Evolutionary conservation across 2,113 vertebrate genomes (phyloP), one percentile per base, ranked within the genome.

Genomic region (Tichodroma muraria): DNA sequence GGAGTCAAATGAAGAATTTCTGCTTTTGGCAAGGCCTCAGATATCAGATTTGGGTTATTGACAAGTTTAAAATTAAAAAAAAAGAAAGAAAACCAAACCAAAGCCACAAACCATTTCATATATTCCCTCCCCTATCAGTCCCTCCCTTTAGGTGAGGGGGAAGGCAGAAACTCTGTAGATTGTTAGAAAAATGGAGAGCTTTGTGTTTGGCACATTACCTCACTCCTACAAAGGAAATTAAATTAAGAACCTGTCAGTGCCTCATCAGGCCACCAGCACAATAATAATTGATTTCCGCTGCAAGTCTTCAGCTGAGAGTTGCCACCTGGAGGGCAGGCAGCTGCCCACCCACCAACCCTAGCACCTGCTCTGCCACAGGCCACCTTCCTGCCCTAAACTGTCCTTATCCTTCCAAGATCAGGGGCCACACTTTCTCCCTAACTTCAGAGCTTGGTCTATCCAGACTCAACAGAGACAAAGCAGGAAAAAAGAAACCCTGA

Each of bases 271-370:
- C 38, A 52, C 11, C 27, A 24, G 24, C n/a, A 37, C 6, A 9
- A 4, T 13, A 33, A 60, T 31, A 54, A 42, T 0, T 50, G 6
- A 24, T 59, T 85, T 80, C 3, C 11, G 17, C 33, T 45, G 15
- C 38, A 85, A 79, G n/a, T 5, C 16, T 8, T 22, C 6, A 8
- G 31, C 42, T 59, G n/a, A 3, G 2, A 47, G 23, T 2, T 38
- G 15, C 21, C 4, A 2, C 9, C 8, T 21, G 50, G 33, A 59
- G 59, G 27, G 30, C 38, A 42, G 53, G 21, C n/a, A 85, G 53
- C 38, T 49, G n/a, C 27, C 35, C 35, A 54, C 4, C 5, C n/a
- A 23, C 0, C 10, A 52, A 7, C 4, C 17, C 21, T 6, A 2
- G 33, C 22, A 76, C 31, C 42, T 1, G 2, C 14, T 64, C 11